Evolutionary conservation across 2,797 vertebrate species (phyloP), one percentile per base, ranked within the genome.

Genomic region (Scleropages formosus): DNA sequence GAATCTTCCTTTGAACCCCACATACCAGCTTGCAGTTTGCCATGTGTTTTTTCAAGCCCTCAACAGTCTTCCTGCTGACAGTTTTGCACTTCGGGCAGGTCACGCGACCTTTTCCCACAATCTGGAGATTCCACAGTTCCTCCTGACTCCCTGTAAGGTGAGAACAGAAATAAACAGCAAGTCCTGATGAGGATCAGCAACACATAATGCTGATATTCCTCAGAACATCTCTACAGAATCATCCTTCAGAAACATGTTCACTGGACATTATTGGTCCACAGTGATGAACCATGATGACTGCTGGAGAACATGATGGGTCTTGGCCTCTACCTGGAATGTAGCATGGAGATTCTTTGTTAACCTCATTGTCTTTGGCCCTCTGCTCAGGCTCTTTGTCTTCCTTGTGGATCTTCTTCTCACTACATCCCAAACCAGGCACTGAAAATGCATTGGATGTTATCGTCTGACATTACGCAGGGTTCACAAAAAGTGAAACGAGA

Each of bases 11-110:
- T n/a, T 53, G 7, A n/a, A 61, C 65, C 16, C 0, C 58, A 60
- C 47, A 22, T 78, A 91, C 96, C 94, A 94, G 90, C 80, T 91
- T 90, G 87, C 96, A 98, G 82, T 94, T 94, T 75, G 90, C 88
- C 95, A 98, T 94, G 75, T 98, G 96, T 64, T 96, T 98, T 89
- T 96, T 98, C 83, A 98, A 88, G 6, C 96, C 96, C 72, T 97
- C 95, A 68, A 98, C 95, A 0, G 96, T 98, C 87, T 98, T 98
- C 63, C 96, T 93, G 81, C 93, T 94, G 71, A 97, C 96, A 75
- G 93, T 94, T 85, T 94, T 94, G 89, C 96, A 98, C 0, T 94
- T 96, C 0, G 96, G 96, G 81, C 96, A 98, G 0, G 92, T 93
- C 58, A 95, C 94, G 82, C 94, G 83, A 72, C 96, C 96, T 88